Evolutionary conservation across 1,140 invertebrate genomes (phyloP).

Genomic region (Hyposmocoma kahamanoa): DNA sequence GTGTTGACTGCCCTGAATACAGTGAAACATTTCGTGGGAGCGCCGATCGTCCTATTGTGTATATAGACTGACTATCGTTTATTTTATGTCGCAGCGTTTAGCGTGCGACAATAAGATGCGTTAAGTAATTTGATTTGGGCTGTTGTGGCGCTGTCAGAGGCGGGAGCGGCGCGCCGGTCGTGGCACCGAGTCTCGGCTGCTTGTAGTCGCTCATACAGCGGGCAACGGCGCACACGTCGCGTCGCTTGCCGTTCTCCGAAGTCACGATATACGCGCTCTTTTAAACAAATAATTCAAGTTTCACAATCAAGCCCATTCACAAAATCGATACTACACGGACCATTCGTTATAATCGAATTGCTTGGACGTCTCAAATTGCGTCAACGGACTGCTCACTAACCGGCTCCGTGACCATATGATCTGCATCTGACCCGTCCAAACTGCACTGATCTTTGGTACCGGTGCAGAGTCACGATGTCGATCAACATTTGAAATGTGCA

Average conservation of each 20-base stretch:
- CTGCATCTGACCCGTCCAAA: slow-evolving; percentile 31
- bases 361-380: slow-evolving; percentile 16
- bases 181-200: slow-evolving; percentile 13
- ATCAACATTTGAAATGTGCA: slow-evolving; percentile 42
- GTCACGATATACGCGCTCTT: slow-evolving; percentile 56
- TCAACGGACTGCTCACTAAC: slow-evolving; percentile 27
- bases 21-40: slow-evolving; percentile 55
- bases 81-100: slow-evolving; percentile 35
- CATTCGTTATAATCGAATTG: slow-evolving; percentile 18
- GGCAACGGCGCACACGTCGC: slow-evolving; percentile 45
- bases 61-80: slow-evolving; percentile 35
- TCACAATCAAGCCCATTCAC: slow-evolving; percentile 35
- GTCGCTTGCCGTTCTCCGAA: slow-evolving; percentile 10
- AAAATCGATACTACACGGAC: slow-evolving; percentile 17
- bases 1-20: slow-evolving; percentile 28
- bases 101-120: slow-evolving; percentile 38
- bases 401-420: slow-evolving; percentile 62
- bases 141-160: slow-evolving; percentile 33
- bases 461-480: slow-evolving; percentile 47
- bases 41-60: slow-evolving; percentile 25
- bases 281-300: slow-evolving; percentile 37
- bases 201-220: slow-evolving; percentile 50
- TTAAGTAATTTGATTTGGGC: slow-evolving; percentile 60
- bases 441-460: slow-evolving; percentile 44
- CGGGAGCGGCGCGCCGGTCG: slow-evolving; percentile 29